Evolutionary conservation across 2,888 invertebrate genomes (phyloP), one percentile per base, ranked within the genome.

Genomic region (Andrena bicolor): DNA sequence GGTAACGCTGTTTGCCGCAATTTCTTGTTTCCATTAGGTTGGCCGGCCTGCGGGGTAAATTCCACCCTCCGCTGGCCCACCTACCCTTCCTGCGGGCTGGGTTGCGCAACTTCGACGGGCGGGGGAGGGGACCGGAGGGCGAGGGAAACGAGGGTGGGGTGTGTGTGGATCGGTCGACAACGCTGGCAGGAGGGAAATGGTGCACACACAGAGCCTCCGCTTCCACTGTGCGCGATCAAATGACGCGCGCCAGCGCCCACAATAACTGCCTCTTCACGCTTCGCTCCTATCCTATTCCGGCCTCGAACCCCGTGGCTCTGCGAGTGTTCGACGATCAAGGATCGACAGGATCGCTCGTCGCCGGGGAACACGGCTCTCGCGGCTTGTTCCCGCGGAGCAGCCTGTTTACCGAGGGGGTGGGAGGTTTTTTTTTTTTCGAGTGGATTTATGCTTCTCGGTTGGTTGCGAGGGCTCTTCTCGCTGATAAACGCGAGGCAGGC

Each of bases 1-100:
- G 90, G 89, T 94, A 94, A 94, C 90, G 90, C 91, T 92, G 93
- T 93, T 94, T 93, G 92, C 90, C 90, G 92, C 93, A 93, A 94
- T 94, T 94, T 94, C 93, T 94, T 93, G 94, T 94, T 94, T 93
- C 93, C 93, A 94, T 94, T 93, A 94, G 92, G 93, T 92, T 91
- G 92, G 92, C 91, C 91, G 92, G 92, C 92, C 93, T 91, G 91
- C 91, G 90, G 94, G 93, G 90, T 91, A 91, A 90, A 92, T 91
- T 91, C 90, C 87, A 88, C 86, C 90, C 90, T 88, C 20, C 86
- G 53, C 69, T 28, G 78, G 68, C 71, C 78, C 74, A 69, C 86
- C 80, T 49, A 78, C 83, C 86, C 80, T 81, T 80, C 75, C 82
- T 82, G 72, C 76, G 82, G 83, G 74, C 78, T 78, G 83, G 82